Base-by-base conservation (phyloP, 2,797 vertebrate genomes). In the Eulemur mongoz region DNA sequence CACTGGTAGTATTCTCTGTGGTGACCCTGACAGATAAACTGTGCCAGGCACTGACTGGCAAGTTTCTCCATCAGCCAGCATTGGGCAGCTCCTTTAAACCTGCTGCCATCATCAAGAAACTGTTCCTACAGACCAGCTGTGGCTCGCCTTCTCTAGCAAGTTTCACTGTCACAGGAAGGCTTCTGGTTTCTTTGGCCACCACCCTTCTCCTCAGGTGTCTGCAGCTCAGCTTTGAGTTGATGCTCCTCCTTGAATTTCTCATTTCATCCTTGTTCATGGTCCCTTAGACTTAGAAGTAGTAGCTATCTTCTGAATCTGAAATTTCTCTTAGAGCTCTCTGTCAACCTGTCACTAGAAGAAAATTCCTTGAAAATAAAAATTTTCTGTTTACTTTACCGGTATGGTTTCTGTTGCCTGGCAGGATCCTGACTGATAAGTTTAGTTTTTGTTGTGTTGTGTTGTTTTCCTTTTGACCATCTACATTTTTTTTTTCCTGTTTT, bases 291-390 rank as follows among this genome's bases (percentile, higher is more conserved):
- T 89, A 25, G 70, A 92, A 65, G 38, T 15, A 72, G 40, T 27
- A 73, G 75, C 59, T 87, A 27, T 57, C 70, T 78, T 84, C 32
- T 73, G 45, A 89, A 48, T 73, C 57, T 57, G 13, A n/a, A 69
- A 48, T 7, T 43, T 91, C 20, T 40, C 18, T 69, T 23, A 18
- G 70, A 78, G 7, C 50, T 78, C 22, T 93, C 43, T 20, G 6
- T 61, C 54, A 76, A 94, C 5, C 11, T 78, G 48, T 54, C 23
- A 65, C 8, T 40, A 72, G 50, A 69, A 48, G 61, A 69, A 30
- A 52, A 23, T 45, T n/a, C n/a, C 3, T 80, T 65, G 79, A 61
- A 32, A 69, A 78, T 78, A 63, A 61, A 72, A 84, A 12, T 67
- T n/a, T 81, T 3, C 54, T 63, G 7, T 52, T 90, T 48, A 48